A percentile compares a stretch with the other conserved stretches of the same genome.
These are phyloP conservation scores for Hoplostethus mediterraneus DNA, from an alignment of 2,797 vertebrate species.

Conservation along the genomic window DNA sequence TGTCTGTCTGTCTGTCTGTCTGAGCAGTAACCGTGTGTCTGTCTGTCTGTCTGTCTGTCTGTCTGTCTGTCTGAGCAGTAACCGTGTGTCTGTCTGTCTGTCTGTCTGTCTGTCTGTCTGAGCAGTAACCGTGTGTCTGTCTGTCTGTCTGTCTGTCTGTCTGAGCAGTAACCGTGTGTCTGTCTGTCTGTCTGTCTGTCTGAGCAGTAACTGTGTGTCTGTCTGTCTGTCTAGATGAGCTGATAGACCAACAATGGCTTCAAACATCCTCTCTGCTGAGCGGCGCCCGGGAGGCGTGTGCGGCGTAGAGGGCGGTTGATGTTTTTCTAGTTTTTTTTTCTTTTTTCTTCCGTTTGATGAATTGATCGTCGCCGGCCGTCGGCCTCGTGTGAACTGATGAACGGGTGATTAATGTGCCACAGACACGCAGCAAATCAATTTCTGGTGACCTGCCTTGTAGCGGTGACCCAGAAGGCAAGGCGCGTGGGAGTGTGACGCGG, in stretches of 20 bases:
- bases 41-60: too few species aligned
- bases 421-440: conserved; percentile 59
- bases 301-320: neutral
- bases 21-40: too few species aligned
- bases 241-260: conserved; percentile 23
- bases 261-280: neutral
- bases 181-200: conserved; percentile 16
- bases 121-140: too few species aligned
- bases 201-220: too few species aligned
- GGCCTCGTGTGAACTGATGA: conserved; percentile 26
- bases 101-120: too few species aligned
- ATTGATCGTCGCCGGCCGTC: conserved; percentile 34
- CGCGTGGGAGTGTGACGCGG: conserved; percentile 4
- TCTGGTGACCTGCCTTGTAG: conserved; percentile 58
- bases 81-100: conserved; percentile 14
- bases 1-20: too few species aligned
- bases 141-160: conserved; percentile 16
- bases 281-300: conserved; percentile 5
- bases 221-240: conserved; percentile 21
- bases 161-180: too few species aligned
- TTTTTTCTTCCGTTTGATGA: conserved; percentile 11
- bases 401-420: conserved; percentile 50
- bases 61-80: too few species aligned
- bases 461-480: conserved; percentile 48
- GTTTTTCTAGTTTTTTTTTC: neutral